phyloP scores from a whole-genome alignment of 2,797 vertebrate species.

The Lepidocolaptes lacrymiger region DNA sequence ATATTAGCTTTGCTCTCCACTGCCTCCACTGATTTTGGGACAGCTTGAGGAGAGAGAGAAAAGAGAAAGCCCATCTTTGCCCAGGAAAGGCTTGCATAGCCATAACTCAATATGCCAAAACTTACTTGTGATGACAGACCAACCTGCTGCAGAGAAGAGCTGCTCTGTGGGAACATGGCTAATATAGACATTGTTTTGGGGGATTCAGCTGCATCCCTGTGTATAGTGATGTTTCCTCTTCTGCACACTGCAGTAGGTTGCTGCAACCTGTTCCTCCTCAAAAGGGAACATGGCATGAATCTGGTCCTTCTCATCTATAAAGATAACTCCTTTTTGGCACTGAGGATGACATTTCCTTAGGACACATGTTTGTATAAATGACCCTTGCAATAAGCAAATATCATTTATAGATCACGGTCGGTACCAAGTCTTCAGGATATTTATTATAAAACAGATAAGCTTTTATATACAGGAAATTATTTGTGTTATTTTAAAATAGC shows the following conservation, averaged over 20 bases:
- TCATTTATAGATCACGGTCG: background rate
- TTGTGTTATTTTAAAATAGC: background rate
- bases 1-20: background rate
- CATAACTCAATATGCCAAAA: background rate
- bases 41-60: background rate
- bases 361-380: background rate
- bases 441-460: background rate
- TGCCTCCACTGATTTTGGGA: background rate
- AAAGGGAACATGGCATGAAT: background rate
- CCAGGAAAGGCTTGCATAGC: background rate
- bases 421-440: background rate
- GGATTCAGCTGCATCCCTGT: background rate
- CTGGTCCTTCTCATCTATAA: background rate
- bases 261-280: background rate
- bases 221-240: background rate
- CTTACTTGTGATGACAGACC: background rate
- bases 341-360: background rate
- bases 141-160: background rate
- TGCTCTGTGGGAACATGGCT: background rate
- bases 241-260: rapidly evolving
- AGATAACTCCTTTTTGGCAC: background rate
- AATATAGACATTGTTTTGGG: background rate
- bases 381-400: background rate
- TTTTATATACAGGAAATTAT: background rate
- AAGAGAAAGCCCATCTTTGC: rapidly evolving